Evolutionary conservation across 1,140 invertebrate genomes (phyloP), one percentile per base, ranked within the genome.

Genomic region (Aradophagus sp.): DNA sequence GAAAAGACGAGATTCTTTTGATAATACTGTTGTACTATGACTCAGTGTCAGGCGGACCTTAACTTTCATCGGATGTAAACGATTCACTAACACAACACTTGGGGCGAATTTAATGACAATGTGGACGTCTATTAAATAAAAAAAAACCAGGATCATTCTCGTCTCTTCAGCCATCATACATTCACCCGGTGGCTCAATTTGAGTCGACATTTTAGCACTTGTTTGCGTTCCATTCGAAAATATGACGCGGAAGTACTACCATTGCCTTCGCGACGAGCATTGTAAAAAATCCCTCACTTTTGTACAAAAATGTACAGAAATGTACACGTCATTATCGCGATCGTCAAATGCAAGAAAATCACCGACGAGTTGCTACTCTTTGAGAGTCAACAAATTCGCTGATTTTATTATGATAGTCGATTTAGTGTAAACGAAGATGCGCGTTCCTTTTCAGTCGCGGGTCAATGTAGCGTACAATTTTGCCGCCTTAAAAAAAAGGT

Each of bases 101-200:
- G n/a, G n/a, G n/a, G n/a, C n/a, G 44, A 44, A 29, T 12, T 36
- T 48, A 31, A 27, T 15, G 34, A 15, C 20, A 39, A 31, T 47
- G n/a, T 14, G n/a, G 11, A 29, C 16, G 26, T 58, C 13, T 19
- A 42, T 36, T 45, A n/a, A n/a, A n/a, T n/a, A n/a, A n/a, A n/a
- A n/a, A n/a, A n/a, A n/a, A n/a, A n/a, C n/a, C n/a, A n/a, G n/a
- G 13, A 19, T 44, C 27, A 34, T 26, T 27, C 17, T 19, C 10
- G 1, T 15, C 39, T 13, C 14, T 29, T 26, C 36, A 63, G 11
- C 31, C 23, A 29, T 48, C 50, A 26, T 13, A 14, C 48, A 68
- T 55, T 61, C 65, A 68, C 26, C 16, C 47, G 5, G 17, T 68
- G 65, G 55, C 65, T 68, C 55, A 69, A 69, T 69, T 69, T 69